Evolutionary conservation across 64 coral and sea anemone species (phyloP).

Genomic region (Exaiptasia diaphana): DNA sequence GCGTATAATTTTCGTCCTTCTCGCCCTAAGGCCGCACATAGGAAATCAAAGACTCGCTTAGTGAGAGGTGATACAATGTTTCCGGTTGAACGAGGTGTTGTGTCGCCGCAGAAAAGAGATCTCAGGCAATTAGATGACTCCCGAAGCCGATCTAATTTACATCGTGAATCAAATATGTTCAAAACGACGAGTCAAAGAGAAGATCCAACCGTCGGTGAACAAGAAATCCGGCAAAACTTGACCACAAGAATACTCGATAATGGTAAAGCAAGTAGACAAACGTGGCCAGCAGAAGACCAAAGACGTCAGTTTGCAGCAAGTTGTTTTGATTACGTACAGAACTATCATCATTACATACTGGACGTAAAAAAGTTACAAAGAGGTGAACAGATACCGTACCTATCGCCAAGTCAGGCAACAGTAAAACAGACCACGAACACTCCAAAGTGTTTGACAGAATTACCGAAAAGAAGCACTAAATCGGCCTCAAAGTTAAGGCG

Average conservation of each 20-base stretch:
- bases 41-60: background rate
- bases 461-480: background rate
- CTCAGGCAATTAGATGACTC: background rate
- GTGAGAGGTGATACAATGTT: background rate
- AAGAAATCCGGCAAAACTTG: background rate
- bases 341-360: constrained; percentile 23
- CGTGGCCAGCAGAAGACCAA: background rate
- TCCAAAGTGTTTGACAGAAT: background rate
- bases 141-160: background rate
- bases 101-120: background rate
- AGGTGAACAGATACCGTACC: background rate
- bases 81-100: background rate
- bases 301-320: background rate
- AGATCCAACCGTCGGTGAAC: background rate
- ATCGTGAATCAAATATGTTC: background rate
- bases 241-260: background rate
- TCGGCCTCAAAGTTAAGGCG: background rate
- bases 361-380: background rate
- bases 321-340: constrained; percentile 21
- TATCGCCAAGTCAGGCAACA: background rate
- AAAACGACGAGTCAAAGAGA: background rate
- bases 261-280: background rate
- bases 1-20: background rate
- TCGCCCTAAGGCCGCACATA: background rate
- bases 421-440: background rate